These are phyloP conservation scores for Eumeta japonica DNA, from an alignment of 1,140 invertebrate genomes.

Conservation along the genomic window DNA sequence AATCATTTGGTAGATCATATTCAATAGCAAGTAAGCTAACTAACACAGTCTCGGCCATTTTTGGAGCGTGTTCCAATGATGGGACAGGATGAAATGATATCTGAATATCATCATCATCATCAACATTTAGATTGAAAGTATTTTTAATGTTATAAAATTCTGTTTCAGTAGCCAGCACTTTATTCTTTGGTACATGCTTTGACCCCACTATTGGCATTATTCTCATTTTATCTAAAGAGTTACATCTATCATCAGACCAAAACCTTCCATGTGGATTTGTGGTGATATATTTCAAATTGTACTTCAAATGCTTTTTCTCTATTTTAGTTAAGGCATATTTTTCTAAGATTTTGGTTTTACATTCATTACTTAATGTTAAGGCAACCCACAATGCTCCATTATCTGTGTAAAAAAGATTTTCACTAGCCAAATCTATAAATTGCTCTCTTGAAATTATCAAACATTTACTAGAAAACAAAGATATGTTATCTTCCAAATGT, in stretches of 20 bases:
- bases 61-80: constrained; percentile 33
- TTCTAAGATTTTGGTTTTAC: constrained; percentile 23
- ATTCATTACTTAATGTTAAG: constrained; percentile 27
- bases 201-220: constrained; percentile 43
- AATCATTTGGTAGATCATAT: constrained; percentile 44
- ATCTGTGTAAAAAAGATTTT: constrained; percentile 46
- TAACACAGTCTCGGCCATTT: constrained; percentile 40
- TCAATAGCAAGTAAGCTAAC: constrained; percentile 39
- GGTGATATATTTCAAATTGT: constrained; percentile 31
- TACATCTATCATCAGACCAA: constrained; percentile 17
- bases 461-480: constrained; percentile 33
- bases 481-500: constrained; percentile 22
- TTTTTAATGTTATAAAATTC: constrained; percentile 33
- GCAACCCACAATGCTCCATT: constrained; percentile 41
- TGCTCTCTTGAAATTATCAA: constrained; percentile 36
- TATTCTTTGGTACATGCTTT: constrained; percentile 22
- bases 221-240: constrained; percentile 23
- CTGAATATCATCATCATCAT: constrained; percentile 16
- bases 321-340: constrained; percentile 14
- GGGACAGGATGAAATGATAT: constrained; percentile 35
- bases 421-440: constrained; percentile 33
- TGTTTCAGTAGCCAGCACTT: constrained; percentile 31
- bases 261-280: constrained; percentile 41
- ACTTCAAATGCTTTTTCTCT: constrained; percentile 15
- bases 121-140: constrained; percentile 23